These are phyloP conservation scores for Trachymyrmex septentrionalis DNA, from an alignment of 1,140 invertebrate genomes.

Conservation along the genomic window DNA sequence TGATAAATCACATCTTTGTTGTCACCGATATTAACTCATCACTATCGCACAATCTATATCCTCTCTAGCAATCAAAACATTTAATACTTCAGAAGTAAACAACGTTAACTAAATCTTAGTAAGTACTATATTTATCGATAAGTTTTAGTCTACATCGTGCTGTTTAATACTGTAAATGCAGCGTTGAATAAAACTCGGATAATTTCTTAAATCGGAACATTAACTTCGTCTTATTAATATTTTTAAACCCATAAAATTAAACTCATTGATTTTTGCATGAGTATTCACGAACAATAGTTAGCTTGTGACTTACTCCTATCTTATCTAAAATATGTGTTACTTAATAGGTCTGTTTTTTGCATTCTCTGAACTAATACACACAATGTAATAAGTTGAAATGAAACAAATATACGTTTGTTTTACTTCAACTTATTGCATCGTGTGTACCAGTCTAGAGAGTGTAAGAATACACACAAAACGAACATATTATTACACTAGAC, in stretches of 20 bases:
- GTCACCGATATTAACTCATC: background rate
- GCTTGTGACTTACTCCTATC: background rate
- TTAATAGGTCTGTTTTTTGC: too few species aligned
- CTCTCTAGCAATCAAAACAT: background rate
- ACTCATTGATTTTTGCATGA: background rate
- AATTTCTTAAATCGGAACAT: background rate
- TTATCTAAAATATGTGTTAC: background rate
- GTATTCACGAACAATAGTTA: background rate
- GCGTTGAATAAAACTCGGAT: background rate
- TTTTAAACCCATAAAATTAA: background rate
- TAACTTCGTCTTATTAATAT: background rate
- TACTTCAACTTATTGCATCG: too few species aligned
- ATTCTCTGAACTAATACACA: too few species aligned
- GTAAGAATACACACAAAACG: too few species aligned
- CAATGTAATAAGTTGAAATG: too few species aligned
- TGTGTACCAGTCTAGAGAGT: too few species aligned
- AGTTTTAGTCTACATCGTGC: background rate
- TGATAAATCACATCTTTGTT: conserved; percentile 12
- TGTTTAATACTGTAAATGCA: background rate
- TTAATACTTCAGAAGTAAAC: background rate
- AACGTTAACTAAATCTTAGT: background rate
- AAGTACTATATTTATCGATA: background rate
- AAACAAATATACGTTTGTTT: too few species aligned
- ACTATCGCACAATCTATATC: background rate
- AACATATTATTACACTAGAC: too few species aligned